Base-by-base conservation (phyloP, 2,888 invertebrate species). In the Ophioninae sp. region DNA sequence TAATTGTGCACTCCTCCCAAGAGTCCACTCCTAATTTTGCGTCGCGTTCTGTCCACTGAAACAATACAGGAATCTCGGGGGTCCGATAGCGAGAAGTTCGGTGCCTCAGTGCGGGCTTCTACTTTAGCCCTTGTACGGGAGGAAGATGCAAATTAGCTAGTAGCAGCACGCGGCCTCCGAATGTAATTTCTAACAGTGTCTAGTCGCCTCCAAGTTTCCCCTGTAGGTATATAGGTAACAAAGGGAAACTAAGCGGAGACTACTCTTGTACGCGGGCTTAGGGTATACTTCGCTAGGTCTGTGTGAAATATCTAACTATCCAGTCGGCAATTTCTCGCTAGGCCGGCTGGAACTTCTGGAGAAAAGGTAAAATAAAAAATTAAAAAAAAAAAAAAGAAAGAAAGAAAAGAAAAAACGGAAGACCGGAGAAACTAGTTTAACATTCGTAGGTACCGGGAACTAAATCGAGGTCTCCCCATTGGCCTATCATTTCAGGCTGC, bases 231-330 rank as follows among this genome's bases (percentile, higher is more conserved):
- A 50, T 39, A 65, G 50, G 68, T 30, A 50, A 68, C 68, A 68
- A 68, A 23, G 50, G 68, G 50, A 50, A 68, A 68, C 50, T 50
- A 44, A n/a, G 30, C 2, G 30, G 68, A 68, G 50, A 23, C 68
- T 50, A 7, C 44, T 50, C 50, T 13, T 50, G 17, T 50, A 10
- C 50, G 13, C 2, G 50, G 50, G 50, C 50, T 50, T 50, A 50
- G 13, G 6, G 17, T 13, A 13, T 17, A 50, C 50, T 50, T 50
- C 50, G 50, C 50, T 13, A 2, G 17, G 17, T 50, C 68, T 23
- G 50, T 50, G 17, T 50, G 68, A 23, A 68, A 68, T 68, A 50
- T 39, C 23, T 23, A 68, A 68, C 68, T 68, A 68, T 68, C 68
- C 50, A 50, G 68, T 23, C 50, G 7, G 17, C 17, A 23, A 23